Evolutionary conservation across 2,113 vertebrate species (phyloP), one percentile per base, ranked within the genome.

Genomic region (Cacatua alba): DNA sequence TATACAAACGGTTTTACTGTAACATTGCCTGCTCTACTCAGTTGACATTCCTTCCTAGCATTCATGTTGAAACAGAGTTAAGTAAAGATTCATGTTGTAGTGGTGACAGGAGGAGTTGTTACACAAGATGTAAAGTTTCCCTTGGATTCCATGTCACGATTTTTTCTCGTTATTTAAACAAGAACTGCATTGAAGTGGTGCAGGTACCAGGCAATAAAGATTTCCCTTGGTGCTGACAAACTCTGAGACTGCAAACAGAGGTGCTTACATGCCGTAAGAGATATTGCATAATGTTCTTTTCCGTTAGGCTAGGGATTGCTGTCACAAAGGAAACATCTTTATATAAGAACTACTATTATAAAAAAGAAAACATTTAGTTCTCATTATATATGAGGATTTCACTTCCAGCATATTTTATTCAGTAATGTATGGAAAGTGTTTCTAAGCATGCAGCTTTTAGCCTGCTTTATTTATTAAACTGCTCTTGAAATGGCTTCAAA

Each of bases 161-260:
- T 97, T 96, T 97, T 97, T 95, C 91, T 94, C 94, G 92, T 97
- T 97, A 97, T 95, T 97, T 96, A 92, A 97, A 97, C 93, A 97
- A 97, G 89, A 95, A 95, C 48, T 94, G 26, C 89, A 93, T 96
- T 97, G 92, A 96, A 97, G 87, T 88, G 89, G 51, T 91, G 82
- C 91, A 96, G 95, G 92, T 97, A 97, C 88, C 85, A 96, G 88
- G 93, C 95, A 93, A 93, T 94, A 97, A 95, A 96, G 92, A 94
- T 96, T 97, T 95, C 96, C 76, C 80, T 69, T 71, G 82, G 92
- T 95, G 95, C 84, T 96, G 96, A 96, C 95, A 97, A 95, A 96
- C 79, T 70, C 90, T 16, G 79, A 96, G 86, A 94, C 94, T 74
- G 6, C 96, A 95, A 92, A 70, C 2, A 18, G 90, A 88, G 81